Evolutionary conservation across 2,797 vertebrate genomes (phyloP).

Genomic region (Amphiprion clarkii): DNA sequence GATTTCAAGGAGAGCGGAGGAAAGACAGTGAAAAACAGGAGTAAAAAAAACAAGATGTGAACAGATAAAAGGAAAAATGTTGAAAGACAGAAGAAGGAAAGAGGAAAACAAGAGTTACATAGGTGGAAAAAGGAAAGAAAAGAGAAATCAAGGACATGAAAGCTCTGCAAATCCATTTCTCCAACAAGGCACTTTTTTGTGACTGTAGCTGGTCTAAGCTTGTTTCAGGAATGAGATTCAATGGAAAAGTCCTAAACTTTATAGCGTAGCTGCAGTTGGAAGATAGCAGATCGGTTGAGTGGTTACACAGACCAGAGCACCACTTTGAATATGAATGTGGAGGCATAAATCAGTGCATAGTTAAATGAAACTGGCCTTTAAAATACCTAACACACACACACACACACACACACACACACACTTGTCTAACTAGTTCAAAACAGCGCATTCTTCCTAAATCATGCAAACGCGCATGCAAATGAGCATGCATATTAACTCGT

Average conservation of each 20-base stretch:
- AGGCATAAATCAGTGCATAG: constrained; percentile 43
- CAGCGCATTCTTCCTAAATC: not conserved
- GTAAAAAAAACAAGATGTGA: not conserved
- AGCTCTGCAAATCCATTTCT: constrained; percentile 22
- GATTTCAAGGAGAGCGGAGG: constrained; percentile 8
- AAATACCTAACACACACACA: constrained; percentile 32
- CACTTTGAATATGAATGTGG: constrained; percentile 68
- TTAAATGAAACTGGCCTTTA: constrained; percentile 42
- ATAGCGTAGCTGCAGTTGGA: constrained; percentile 51
- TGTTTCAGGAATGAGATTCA: constrained; percentile 46
- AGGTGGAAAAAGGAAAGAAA: constrained; percentile 11
- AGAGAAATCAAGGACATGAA: constrained; percentile 24
- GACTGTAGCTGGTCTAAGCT: constrained; percentile 28
- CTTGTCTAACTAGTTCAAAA: constrained; percentile 11
- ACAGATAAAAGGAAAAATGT: constrained; percentile 14
- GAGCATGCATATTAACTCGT: constrained; percentile 4
- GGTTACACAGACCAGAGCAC: constrained; percentile 49
- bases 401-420: not conserved
- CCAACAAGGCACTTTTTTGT: constrained; percentile 7
- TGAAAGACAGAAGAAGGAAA: not conserved
- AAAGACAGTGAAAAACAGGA: not conserved
- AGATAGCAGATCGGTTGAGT: constrained; percentile 51
- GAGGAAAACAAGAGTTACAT: constrained; percentile 24
- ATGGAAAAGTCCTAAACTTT: constrained; percentile 52
- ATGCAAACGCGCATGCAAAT: constrained; percentile 4